A percentile compares a stretch with the other conserved stretches of the same genome.
phyloP scores from a whole-genome alignment of 2,888 invertebrate species.

The Drosophila anomelani region DNA sequence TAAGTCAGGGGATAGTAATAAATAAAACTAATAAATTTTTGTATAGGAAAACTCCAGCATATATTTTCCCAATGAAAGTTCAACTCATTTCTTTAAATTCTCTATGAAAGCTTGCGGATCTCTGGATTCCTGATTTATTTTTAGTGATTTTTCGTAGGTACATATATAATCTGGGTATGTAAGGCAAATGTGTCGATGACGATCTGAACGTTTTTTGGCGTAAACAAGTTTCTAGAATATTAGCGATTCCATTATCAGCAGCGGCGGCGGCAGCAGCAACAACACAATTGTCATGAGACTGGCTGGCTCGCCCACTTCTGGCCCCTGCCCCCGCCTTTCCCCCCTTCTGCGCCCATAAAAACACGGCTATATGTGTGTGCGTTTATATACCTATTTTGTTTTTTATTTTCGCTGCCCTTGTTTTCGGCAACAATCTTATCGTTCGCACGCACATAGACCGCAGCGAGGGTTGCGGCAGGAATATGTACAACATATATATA shows the following conservation, averaged over 20 bases:
- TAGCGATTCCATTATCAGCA: constrained; percentile 74
- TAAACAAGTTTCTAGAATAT: constrained; percentile 81
- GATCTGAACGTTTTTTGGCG: constrained; percentile 57
- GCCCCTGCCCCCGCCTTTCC: constrained; percentile 10
- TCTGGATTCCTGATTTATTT: constrained; percentile 48
- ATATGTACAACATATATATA: constrained; percentile 10
- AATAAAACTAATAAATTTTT: not conserved
- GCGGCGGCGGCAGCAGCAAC: constrained; percentile 40
- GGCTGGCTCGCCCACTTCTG: constrained; percentile 29
- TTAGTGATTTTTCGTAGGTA: constrained; percentile 51
- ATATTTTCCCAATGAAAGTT: not conserved
- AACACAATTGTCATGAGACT: constrained; percentile 70
- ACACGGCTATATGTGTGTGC: constrained; percentile 2
- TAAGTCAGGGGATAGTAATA: not conserved
- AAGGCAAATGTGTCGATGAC: constrained; percentile 55
- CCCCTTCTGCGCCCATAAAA: constrained; percentile 5
- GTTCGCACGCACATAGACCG: constrained; percentile 34
- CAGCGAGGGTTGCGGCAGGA: constrained; percentile 48
- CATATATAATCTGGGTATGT: constrained; percentile 56
- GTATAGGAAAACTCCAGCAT: not conserved
- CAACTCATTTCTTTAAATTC: not conserved
- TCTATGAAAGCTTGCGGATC: constrained; percentile 9
- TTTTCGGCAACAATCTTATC: constrained; percentile 67
- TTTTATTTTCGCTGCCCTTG: constrained; percentile 47
- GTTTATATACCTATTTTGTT: constrained; percentile 43